Base-by-base conservation (phyloP, 2,797 vertebrate genomes). In the Danio albolineatus region DNA sequence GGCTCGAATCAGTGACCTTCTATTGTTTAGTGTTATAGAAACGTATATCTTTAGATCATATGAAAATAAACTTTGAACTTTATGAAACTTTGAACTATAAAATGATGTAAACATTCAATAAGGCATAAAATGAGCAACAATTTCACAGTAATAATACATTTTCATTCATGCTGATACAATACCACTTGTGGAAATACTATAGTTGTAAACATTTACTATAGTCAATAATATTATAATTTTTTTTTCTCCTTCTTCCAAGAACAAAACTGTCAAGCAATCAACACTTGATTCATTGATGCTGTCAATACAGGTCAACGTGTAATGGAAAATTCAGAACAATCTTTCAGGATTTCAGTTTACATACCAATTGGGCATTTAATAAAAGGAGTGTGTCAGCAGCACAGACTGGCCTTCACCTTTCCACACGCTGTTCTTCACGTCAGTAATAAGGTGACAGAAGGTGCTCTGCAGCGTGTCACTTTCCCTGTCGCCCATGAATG, bases 341-440 rank as follows among this genome's bases (percentile, higher is more conserved):
- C 2, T 12, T 71, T 54, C 14, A 39, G 4, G 17, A 38, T n/a
- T 46, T 36, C 12, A 60, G 16, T 17, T 44, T 14, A 44, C 41
- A 59, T 36, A 48, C 7, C 53, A 44, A 38, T 10, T n/a, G 0
- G 13, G 10, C 1, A 56, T 65, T 71, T 10, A 28, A 28, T 3
- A 48, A 81, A 44, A 51, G 1, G 7, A 61, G 3, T 7, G 17
- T 49, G 28, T 78, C 28, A 53, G 17, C 48, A 41, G n/a, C 59
- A 48, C 5, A 48, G 48, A 46, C 28, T 53, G n/a, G 43, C 41
- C 46, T 82, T 67, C 43, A 66, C 17, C 13, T 60, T 43, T 41
- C 14, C n/a, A 6, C 5, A 16, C 43, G 64, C 28, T 54, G 69
- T 82, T 56, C 41, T 39, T 41, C 28, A 5, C 10, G 59, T 73